Evolutionary conservation across 2,113 vertebrate genomes (phyloP), one percentile per base, ranked within the genome.

Genomic region (Nanorana parkeri): DNA sequence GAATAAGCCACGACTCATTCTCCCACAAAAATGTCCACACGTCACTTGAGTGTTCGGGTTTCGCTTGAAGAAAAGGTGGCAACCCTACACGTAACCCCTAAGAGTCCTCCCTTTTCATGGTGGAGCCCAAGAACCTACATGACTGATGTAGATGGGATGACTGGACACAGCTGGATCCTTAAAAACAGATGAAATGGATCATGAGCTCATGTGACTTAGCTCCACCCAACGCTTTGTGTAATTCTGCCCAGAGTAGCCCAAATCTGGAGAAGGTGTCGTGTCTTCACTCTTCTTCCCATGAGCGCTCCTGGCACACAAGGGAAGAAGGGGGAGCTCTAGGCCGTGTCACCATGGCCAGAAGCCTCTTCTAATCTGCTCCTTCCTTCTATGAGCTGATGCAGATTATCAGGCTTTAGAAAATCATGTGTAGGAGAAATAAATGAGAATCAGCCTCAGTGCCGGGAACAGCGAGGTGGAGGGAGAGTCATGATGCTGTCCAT

Each of bases 101-200:
- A 3, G 3, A 6, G 32, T 36, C 32, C 32, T 7, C n/a, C 17
- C 16, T 1, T 5, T 23, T 52, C 5, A 21, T 69, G n/a, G 23
- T 47, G n/a, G 17, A 24, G 13, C 41, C 15, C 5, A 17, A 1
- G 26, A 17, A 5, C n/a, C 20, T 19, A 11, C n/a, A 24, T 13
- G 21, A 4, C 3, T 36, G 32, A 13, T 23, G n/a, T n/a, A 28
- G 17, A 15, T 26, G 32, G 26, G 7, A 26, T 58, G 71, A 58
- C 24, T 21, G 32, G 11, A 58, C 5, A 24, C 68, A 56, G 69
- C 6, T 56, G 69, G 5, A 4, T 19, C 17, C 28, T 16, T 23
- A 52, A 56, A 54, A 32, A 32, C 54, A 74, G 71, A 32, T 74
- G 71, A 15, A 26, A 32, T 5, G 71, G 54, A 74, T 74, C 71